phyloP scores from a whole-genome alignment of 2,797 vertebrate species.

The Parauchenoglanis punctatus region DNA sequence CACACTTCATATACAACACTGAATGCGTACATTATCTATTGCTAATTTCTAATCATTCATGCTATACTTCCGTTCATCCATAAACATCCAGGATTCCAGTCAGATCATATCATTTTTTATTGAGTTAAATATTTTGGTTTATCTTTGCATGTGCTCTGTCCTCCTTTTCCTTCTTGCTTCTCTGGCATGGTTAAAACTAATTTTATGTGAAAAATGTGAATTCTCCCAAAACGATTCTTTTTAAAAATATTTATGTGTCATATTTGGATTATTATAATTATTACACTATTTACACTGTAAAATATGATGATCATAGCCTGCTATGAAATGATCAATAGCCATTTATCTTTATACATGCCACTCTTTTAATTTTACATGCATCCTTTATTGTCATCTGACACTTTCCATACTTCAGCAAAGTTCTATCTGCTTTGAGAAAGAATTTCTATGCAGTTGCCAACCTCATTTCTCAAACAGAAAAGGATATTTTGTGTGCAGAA shows the following conservation, averaged over 20 bases:
- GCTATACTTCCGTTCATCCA: not conserved
- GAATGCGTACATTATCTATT: not conserved
- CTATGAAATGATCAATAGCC: not conserved
- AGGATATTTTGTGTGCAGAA: not conserved
- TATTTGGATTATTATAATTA: not conserved
- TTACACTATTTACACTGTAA: not conserved
- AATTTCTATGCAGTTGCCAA: not conserved
- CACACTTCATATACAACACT: not conserved
- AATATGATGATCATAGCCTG: not conserved
- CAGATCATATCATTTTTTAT: not conserved
- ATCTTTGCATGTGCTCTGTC: not conserved
- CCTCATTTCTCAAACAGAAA: not conserved
- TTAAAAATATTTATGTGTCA: not conserved
- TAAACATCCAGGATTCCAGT: not conserved
- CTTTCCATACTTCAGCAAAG: not conserved
- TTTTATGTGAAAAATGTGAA: not conserved
- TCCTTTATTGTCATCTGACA: not conserved
- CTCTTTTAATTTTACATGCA: not conserved
- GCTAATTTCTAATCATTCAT: not conserved
- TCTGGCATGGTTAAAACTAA: not conserved
- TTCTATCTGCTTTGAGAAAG: not conserved
- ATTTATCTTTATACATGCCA: not conserved
- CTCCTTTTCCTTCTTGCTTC: not conserved
- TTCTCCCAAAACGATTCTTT: not conserved
- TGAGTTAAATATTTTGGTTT: not conserved